Evolutionary conservation across 2,888 invertebrate genomes (phyloP), one percentile per base, ranked within the genome.

Genomic region (Eledona agricola): DNA sequence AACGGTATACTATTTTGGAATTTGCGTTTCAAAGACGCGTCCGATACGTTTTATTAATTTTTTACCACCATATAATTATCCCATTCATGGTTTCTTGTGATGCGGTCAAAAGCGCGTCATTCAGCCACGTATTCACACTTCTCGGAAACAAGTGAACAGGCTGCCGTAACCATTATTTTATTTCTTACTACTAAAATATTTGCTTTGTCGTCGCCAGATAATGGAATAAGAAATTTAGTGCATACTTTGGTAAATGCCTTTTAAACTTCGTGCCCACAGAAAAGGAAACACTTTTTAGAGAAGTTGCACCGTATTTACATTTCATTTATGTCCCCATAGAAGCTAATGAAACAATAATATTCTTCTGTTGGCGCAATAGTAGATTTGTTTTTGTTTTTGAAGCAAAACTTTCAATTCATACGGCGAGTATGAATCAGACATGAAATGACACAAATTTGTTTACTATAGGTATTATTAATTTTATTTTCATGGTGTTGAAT

Each of bases 301-400:
- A 23, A 23, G 6, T 23, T 23, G n/a, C 2, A 23, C 23, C n/a
- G 23, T 23, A 23, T 23, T 23, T 23, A 23, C n/a, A 6, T 23
- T 23, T 23, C 23, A 23, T 23, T 23, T 23, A 4, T 6, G 23
- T 23, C n/a, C 9, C 7, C 4, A 7, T 2, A 6, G 9, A 23
- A 23, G 23, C n/a, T 23, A 23, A 23, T 23, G 23, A 2, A 23
- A 23, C 2, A 23, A 23, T 23, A 23, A 23, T 23, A 23, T 23
- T 6, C n/a, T 6, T 23, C 9, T 23, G 3, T 7, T 4, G 19
- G 3, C 3, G 9, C 4, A 23, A 23, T 6, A 23, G 9, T 23
- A 23, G 9, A 23, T 7, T 23, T 4, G 3, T 19, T n/a, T n/a
- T n/a, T n/a, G n/a, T n/a, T n/a, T n/a, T n/a, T n/a, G n/a, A n/a